phyloP scores from a whole-genome alignment of 2,888 invertebrate genomes.

The Gerris lacustris region DNA sequence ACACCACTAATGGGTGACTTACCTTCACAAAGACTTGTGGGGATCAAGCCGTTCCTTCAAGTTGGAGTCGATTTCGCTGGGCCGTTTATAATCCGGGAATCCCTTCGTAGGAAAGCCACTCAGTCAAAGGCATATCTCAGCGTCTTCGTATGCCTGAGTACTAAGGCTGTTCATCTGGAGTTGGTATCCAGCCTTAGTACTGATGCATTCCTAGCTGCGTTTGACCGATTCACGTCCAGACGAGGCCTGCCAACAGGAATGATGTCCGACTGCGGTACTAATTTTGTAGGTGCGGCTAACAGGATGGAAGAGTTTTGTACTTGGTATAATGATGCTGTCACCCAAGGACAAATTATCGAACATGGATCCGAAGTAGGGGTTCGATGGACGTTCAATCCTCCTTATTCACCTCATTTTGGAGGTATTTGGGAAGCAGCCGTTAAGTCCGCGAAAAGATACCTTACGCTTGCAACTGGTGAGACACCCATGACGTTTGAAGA shows the following conservation, averaged over 20 bases:
- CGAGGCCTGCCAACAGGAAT: conserved; percentile 20
- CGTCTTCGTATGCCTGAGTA: conserved; percentile 15
- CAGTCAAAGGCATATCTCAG: conserved; percentile 20
- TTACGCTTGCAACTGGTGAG: conserved; percentile 14
- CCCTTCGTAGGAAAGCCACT: not conserved
- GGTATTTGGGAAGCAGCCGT: conserved; percentile 12
- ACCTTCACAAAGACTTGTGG: not conserved
- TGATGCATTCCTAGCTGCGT: conserved; percentile 22
- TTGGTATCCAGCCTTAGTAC: conserved; percentile 21
- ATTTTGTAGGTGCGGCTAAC: conserved; percentile 23
- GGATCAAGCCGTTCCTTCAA: conserved; percentile 10
- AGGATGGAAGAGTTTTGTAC: not conserved
- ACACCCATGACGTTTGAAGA: conserved; percentile 30
- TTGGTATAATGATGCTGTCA: not conserved
- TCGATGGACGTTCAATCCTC: conserved; percentile 28
- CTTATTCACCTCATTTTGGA: conserved; percentile 27
- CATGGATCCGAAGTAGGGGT: not conserved
- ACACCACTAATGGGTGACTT: conserved; percentile 20
- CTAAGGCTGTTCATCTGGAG: conserved; percentile 24
- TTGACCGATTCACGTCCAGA: conserved; percentile 21
- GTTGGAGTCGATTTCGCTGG: conserved; percentile 21
- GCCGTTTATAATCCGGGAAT: conserved; percentile 11
- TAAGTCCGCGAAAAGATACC: not conserved
- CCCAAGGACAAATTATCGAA: not conserved
- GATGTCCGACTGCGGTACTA: conserved; percentile 25